Evolutionary conservation across 2,888 invertebrate species (phyloP).

Genomic region (Pandemis corylana): DNA sequence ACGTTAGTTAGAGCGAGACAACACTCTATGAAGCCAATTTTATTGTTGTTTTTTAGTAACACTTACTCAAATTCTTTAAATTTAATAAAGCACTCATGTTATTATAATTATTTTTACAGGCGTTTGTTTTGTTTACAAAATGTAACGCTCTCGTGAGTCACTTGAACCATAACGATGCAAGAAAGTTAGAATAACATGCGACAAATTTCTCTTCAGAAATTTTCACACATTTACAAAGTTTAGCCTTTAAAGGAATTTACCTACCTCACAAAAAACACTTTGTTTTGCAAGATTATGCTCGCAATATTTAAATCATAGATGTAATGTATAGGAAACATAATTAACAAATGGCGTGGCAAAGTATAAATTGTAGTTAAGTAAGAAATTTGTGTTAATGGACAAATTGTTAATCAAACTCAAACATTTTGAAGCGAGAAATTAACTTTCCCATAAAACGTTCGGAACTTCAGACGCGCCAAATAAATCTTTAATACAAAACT

Average conservation of each 20-base stretch:
- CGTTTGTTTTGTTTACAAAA: background rate
- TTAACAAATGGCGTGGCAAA: background rate
- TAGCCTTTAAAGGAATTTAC: conserved; percentile 43
- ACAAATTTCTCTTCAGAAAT: conserved; percentile 44
- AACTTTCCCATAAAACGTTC: conserved; percentile 8
- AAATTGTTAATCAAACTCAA: conserved; percentile 5
- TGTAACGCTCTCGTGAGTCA: conserved; percentile 7
- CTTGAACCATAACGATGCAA: conserved; percentile 25
- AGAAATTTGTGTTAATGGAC: background rate
- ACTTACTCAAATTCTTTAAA: too few relatives aligned
- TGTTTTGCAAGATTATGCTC: conserved; percentile 4
- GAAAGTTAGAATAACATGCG: conserved; percentile 45
- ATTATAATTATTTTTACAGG: background rate
- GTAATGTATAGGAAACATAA: background rate
- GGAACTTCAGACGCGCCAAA: conserved; percentile 7
- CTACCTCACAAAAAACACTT: conserved; percentile 38
- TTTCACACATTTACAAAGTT: conserved; percentile 47
- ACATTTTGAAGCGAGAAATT: background rate
- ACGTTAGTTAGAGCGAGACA: too few relatives aligned
- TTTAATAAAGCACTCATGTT: too few relatives aligned
- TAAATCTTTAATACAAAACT: conserved; percentile 21
- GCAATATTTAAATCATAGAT: background rate
- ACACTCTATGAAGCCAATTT: too few relatives aligned
- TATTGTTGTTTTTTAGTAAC: too few relatives aligned
- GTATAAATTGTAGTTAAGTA: background rate